These are phyloP conservation scores for Forficula auricularia DNA, from an alignment of 1,140 invertebrate genomes.

Conservation along the genomic window DNA sequence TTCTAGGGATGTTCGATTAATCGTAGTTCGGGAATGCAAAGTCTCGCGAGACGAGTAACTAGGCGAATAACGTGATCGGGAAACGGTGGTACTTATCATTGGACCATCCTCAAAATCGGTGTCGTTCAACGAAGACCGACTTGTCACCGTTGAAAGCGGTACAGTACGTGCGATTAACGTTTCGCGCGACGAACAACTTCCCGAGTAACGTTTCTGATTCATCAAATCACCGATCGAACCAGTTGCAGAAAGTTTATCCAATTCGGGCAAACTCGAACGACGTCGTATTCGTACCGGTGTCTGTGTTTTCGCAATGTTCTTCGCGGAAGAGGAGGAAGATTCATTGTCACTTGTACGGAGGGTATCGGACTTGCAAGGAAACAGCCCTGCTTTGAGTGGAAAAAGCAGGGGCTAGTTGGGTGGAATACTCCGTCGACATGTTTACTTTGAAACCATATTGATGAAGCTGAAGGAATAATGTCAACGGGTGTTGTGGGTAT, in stretches of 20 bases:
- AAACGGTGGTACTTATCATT: neutral
- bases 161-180: conserved; percentile 47
- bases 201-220: conserved; percentile 52
- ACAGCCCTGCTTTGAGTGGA: conserved; percentile 37
- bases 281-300: conserved; percentile 35
- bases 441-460: too few relatives aligned
- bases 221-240: conserved; percentile 60
- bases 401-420: conserved; percentile 39
- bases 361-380: conserved; percentile 35
- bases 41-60: neutral
- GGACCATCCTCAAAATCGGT: conserved; percentile 14
- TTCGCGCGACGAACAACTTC: conserved; percentile 42
- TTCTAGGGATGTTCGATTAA: neutral
- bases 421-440: conserved; percentile 22
- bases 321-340: conserved; percentile 17
- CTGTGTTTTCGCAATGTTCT: conserved; percentile 12
- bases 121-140: conserved; percentile 21
- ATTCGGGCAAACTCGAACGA: conserved; percentile 50
- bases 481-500: too few relatives aligned
- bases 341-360: conserved; percentile 16
- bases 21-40: neutral
- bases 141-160: conserved; percentile 49
- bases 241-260: conserved; percentile 38
- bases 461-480: too few relatives aligned
- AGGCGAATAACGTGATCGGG: neutral